Percentiles rank a stretch among this genome's conserved stretches.
These are phyloP conservation scores for Pangasius krempfi DNA, from an alignment of 2,797 vertebrate species.

Conservation along the genomic window DNA sequence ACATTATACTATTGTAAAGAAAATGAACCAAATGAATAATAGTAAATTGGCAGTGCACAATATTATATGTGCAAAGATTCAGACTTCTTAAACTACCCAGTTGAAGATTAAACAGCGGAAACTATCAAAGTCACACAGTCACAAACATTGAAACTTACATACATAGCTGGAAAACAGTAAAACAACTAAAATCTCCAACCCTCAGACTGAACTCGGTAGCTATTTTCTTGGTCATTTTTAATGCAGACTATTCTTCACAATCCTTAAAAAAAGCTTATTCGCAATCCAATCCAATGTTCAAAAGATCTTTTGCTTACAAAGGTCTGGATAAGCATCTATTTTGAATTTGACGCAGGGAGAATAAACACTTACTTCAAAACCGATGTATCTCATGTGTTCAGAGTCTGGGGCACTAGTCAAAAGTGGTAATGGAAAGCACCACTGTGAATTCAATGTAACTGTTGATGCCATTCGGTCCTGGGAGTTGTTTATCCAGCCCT, in stretches of 20 bases:
- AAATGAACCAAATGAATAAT: background rate
- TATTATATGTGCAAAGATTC: conserved; percentile 10
- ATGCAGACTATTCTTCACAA: background rate
- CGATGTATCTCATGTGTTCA: background rate
- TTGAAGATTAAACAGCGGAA: conserved; percentile 25
- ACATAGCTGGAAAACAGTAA: conserved; percentile 41
- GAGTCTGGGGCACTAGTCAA: background rate
- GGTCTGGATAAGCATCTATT: background rate
- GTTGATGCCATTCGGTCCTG: background rate
- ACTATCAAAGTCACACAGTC: conserved; percentile 45
- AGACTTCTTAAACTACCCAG: conserved; percentile 12
- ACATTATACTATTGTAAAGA: background rate
- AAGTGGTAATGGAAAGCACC: background rate
- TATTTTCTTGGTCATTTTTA: background rate
- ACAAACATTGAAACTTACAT: conserved; percentile 31
- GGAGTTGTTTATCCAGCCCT: background rate
- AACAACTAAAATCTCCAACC: conserved; percentile 21
- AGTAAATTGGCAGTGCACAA: background rate
- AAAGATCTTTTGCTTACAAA: background rate
- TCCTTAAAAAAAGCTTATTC: background rate
- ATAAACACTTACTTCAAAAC: background rate
- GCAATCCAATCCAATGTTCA: background rate
- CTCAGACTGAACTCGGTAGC: conserved; percentile 7
- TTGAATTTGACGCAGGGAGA: background rate
- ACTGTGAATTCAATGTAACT: background rate